These are phyloP conservation scores for Heteronetta atricapilla DNA, from an alignment of 2,113 vertebrate species.

Conservation along the genomic window DNA sequence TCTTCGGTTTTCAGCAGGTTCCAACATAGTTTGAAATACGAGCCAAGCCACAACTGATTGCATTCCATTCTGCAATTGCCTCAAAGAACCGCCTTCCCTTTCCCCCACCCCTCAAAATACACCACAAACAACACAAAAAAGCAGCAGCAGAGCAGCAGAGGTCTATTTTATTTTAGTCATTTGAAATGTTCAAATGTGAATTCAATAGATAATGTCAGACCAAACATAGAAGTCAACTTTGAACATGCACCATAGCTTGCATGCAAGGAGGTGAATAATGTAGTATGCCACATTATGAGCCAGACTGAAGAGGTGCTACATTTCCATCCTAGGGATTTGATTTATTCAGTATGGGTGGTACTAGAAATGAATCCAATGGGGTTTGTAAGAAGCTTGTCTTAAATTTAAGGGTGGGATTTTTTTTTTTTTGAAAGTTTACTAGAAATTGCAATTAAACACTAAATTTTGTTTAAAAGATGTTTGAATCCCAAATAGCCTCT, in stretches of 20 bases:
- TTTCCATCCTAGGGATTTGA: constrained; percentile 6
- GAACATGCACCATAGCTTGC: constrained; percentile 15
- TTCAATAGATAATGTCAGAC: constrained; percentile 12
- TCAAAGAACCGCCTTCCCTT: background rate
- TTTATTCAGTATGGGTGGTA: constrained; percentile 46
- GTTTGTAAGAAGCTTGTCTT: constrained; percentile 24
- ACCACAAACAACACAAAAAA: no score
- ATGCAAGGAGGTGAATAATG: background rate
- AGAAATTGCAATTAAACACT: background rate
- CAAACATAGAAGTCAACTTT: constrained; percentile 57
- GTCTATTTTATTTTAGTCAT: constrained; percentile 23
- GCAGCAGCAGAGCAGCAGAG: background rate
- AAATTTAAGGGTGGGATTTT: background rate
- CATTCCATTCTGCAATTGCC: background rate
- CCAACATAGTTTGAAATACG: constrained; percentile 45
- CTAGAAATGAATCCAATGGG: background rate
- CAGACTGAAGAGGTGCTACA: constrained; percentile 42
- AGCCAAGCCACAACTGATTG: constrained; percentile 45
- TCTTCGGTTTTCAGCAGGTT: constrained; percentile 56
- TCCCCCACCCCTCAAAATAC: no score
- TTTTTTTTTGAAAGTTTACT: background rate
- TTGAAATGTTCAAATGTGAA: constrained; percentile 45
- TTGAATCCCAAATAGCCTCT: background rate
- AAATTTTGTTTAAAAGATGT: constrained; percentile 7
- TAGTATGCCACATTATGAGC: constrained; percentile 39